Percentiles rank a stretch among this genome's conserved stretches.
These are phyloP conservation scores for Drosophila monieri DNA, from an alignment of 2,888 invertebrate genomes.

Conservation along the genomic window DNA sequence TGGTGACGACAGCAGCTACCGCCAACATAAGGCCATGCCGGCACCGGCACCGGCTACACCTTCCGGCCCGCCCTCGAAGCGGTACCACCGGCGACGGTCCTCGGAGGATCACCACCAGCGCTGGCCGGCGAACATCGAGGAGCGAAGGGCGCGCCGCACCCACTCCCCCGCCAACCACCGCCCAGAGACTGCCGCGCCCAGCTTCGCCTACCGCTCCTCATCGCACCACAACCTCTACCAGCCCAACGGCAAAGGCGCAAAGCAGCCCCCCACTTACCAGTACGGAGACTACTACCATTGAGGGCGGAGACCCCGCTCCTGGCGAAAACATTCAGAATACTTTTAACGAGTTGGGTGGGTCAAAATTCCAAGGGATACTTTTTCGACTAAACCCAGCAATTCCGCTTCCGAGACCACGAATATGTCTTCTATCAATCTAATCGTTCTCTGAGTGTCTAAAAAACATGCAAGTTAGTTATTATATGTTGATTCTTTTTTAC, in stretches of 20 bases:
- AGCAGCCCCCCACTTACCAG: constrained; percentile 81
- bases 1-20: constrained; percentile 73
- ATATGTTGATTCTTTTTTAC: background rate
- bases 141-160: constrained; percentile 69
- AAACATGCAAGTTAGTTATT: background rate
- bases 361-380: background rate
- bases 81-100: constrained; percentile 80
- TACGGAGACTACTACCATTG: constrained; percentile 84
- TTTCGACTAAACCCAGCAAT: background rate
- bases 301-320: background rate
- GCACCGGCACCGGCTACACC: constrained; percentile 18
- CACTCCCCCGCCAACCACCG: constrained; percentile 64
- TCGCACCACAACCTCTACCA: constrained; percentile 87
- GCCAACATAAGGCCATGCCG: constrained; percentile 42
- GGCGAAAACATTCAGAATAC: background rate
- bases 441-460: background rate
- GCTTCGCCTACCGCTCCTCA: constrained; percentile 84
- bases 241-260: constrained; percentile 66
- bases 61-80: constrained; percentile 59
- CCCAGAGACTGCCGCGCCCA: constrained; percentile 56
- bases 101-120: constrained; percentile 80
- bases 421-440: background rate
- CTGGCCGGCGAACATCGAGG: constrained; percentile 79
- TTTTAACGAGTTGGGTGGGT: constrained; percentile 10
- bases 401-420: background rate